These are phyloP conservation scores for Malthinus seriepunctatus DNA, from an alignment of 2,888 invertebrate genomes.

Conservation along the genomic window DNA sequence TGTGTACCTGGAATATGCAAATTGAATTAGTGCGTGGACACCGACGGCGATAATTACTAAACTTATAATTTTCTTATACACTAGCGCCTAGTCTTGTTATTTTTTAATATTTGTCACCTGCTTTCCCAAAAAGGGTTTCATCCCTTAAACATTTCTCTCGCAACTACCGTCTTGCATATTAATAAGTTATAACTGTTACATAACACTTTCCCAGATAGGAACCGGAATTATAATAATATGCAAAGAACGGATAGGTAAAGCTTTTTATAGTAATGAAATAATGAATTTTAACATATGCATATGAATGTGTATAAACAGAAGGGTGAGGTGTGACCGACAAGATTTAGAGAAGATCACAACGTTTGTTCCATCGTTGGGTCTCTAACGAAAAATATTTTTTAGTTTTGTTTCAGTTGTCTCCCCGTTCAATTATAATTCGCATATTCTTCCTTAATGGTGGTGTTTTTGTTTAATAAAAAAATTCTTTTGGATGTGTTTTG, in stretches of 20 bases:
- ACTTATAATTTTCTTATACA: slow-evolving; percentile 26
- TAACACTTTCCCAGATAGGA: slow-evolving; percentile 43
- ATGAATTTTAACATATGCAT: slow-evolving; percentile 39
- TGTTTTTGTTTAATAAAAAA: no score
- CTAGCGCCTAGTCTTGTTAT: neutral
- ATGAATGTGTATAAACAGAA: slow-evolving; percentile 47
- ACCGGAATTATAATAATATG: slow-evolving; percentile 42
- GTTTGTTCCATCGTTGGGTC: neutral
- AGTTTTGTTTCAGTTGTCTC: no score
- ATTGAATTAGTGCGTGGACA: slow-evolving; percentile 43
- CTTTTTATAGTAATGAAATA: slow-evolving; percentile 31
- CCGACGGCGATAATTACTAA: slow-evolving; percentile 44
- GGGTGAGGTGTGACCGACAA: slow-evolving; percentile 56
- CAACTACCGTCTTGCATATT: slow-evolving; percentile 32
- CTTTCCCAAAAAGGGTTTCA: slow-evolving; percentile 20
- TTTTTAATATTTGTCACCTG: slow-evolving; percentile 13
- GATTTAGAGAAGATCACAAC: slow-evolving; percentile 44
- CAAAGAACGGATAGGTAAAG: slow-evolving; percentile 43
- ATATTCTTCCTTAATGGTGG: no score
- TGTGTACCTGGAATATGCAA: slow-evolving; percentile 48
- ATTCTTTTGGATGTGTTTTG: no score
- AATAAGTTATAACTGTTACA: slow-evolving; percentile 37
- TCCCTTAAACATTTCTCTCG: slow-evolving; percentile 20
- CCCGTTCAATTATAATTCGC: no score
- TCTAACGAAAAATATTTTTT: no score